phyloP scores from a whole-genome alignment of 2,113 vertebrate species.

The Ariopsis seemanni region DNA sequence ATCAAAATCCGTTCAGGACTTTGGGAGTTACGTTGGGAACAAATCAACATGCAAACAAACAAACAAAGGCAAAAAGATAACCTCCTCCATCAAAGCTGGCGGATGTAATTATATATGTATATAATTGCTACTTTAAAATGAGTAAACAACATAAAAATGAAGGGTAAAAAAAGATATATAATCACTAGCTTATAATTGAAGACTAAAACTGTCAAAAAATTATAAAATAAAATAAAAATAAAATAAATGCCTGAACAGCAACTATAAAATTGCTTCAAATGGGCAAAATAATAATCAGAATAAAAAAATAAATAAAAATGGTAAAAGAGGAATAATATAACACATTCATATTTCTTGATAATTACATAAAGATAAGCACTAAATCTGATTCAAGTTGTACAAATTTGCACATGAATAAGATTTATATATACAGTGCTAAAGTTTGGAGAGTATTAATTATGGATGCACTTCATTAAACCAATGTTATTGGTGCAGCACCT shows the following conservation, averaged over 20 bases:
- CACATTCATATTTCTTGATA: neutral
- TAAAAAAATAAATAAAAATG: neutral
- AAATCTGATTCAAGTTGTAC: slow-evolving; percentile 52
- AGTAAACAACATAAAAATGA: no score
- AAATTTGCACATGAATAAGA: neutral
- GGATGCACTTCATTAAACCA: neutral
- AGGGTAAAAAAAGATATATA: no score
- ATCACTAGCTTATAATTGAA: neutral
- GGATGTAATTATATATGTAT: no score
- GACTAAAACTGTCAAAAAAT: no score
- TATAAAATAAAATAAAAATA: neutral
- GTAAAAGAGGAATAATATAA: neutral
- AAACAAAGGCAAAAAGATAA: neutral
- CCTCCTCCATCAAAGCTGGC: no score
- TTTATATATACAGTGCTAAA: no score
- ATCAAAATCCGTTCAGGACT: no score
- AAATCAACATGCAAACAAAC: neutral
- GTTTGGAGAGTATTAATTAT: neutral
- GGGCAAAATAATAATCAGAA: neutral
- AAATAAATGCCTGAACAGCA: neutral
- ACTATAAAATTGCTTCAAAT: neutral
- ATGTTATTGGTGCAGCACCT: neutral
- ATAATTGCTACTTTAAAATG: neutral
- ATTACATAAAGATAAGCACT: neutral
- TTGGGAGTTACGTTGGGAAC: neutral